These are phyloP conservation scores for Lutraria lutraria DNA, from an alignment of 2,888 invertebrate species.

Conservation along the genomic window DNA sequence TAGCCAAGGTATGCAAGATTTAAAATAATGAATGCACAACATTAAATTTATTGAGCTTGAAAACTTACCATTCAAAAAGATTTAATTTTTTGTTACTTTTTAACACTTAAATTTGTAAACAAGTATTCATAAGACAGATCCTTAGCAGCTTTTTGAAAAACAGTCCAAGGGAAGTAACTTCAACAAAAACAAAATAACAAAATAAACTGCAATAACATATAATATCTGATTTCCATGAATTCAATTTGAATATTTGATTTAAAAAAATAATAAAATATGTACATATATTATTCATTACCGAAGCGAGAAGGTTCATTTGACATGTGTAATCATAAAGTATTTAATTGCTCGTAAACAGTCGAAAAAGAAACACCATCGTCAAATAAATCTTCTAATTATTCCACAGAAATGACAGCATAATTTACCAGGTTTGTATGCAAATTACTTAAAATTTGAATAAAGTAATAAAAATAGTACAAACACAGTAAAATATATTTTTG, in stretches of 20 bases:
- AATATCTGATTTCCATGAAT: constrained; percentile 35
- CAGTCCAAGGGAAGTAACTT: constrained; percentile 45
- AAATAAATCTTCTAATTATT: constrained; percentile 42
- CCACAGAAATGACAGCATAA: constrained; percentile 24
- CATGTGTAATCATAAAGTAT: constrained; percentile 45
- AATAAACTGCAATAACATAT: not conserved
- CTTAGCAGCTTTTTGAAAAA: not conserved
- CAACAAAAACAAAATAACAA: not conserved
- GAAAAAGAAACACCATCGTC: constrained; percentile 44
- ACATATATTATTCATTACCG: constrained; percentile 41
- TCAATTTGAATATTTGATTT: constrained; percentile 41
- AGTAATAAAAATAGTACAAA: constrained; percentile 33
- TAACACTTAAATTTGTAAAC: no score
- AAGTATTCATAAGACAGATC: no score
- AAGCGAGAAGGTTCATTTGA: constrained; percentile 36
- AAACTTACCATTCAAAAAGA: not conserved
- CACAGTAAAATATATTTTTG: constrained; percentile 44
- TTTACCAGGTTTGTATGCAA: constrained; percentile 40
- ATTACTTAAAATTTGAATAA: constrained; percentile 46
- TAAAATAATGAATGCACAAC: constrained; percentile 9
- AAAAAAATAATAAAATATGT: constrained; percentile 37
- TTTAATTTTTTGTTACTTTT: not conserved
- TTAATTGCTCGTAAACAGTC: constrained; percentile 36
- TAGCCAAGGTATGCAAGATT: not conserved
- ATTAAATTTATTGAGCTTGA: not conserved